phyloP scores from a whole-genome alignment of 2,797 vertebrate species.

The Sandelia bainsii region DNA sequence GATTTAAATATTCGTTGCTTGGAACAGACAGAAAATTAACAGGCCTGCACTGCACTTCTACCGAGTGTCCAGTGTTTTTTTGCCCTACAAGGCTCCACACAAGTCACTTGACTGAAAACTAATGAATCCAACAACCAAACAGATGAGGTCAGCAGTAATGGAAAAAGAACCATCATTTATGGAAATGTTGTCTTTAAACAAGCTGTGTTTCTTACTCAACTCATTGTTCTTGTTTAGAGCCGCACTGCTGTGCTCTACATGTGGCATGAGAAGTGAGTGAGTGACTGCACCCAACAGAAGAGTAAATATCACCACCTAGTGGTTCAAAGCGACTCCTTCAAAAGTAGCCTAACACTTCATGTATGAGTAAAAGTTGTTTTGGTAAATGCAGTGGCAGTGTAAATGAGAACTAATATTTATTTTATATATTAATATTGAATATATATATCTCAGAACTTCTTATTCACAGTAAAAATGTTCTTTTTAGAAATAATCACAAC shows the following conservation, averaged over 20 bases:
- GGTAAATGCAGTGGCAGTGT: neutral
- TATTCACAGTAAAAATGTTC: neutral
- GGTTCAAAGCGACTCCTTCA: constrained; percentile 23
- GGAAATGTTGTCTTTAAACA: too few species aligned
- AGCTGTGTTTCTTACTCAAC: too few species aligned
- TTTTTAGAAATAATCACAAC: neutral
- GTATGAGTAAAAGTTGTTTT: neutral
- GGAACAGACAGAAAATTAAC: too few species aligned
- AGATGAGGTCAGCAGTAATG: too few species aligned
- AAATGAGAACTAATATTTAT: neutral
- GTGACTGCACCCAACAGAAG: neutral
- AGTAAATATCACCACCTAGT: constrained; percentile 60
- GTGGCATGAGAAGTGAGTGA: neutral
- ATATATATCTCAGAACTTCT: neutral
- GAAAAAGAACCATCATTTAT: too few species aligned
- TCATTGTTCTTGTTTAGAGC: too few species aligned
- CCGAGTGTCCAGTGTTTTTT: too few species aligned
- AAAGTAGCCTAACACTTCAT: neutral
- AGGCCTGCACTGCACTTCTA: too few species aligned
- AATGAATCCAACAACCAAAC: too few species aligned
- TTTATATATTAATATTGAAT: neutral
- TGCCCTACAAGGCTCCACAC: too few species aligned
- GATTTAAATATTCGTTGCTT: too few species aligned
- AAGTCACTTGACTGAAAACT: too few species aligned
- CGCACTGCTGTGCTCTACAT: neutral